These are phyloP conservation scores for Aplysina aerophoba DNA, from an alignment of 37 sponge, comb jelly and placozoan species.

Conservation along the genomic window DNA sequence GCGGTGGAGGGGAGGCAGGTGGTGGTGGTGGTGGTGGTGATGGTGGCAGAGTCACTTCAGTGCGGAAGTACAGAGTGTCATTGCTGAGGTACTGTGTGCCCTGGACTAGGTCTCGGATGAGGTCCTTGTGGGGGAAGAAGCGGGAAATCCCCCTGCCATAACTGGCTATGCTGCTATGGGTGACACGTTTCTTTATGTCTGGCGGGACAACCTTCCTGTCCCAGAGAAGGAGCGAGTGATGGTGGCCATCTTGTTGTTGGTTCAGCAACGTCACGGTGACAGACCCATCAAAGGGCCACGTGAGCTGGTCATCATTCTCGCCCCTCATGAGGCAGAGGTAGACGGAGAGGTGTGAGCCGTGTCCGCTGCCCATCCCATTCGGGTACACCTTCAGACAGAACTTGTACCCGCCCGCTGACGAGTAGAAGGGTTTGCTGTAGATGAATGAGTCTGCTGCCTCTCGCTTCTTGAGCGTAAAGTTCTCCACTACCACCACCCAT, in stretches of 20 bases:
- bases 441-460: not conserved
- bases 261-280: slow-evolving; percentile 7
- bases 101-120: not conserved
- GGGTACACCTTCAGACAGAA: slow-evolving; percentile 27
- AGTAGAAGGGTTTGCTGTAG: slow-evolving; percentile 9
- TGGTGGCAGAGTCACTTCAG: not conserved
- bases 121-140: slow-evolving; percentile 18
- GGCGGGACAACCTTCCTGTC: slow-evolving; percentile 1
- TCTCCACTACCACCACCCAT: slow-evolving; percentile 4
- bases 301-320: slow-evolving; percentile 24
- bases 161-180: slow-evolving; percentile 7
- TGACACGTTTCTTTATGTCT: slow-evolving; percentile 9
- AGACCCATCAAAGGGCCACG: slow-evolving; percentile 1
- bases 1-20: no score
- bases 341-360: not conserved
- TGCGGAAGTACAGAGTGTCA: not conserved
- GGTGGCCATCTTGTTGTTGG: slow-evolving; percentile 8
- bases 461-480: not conserved
- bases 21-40: no score
- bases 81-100: not conserved
- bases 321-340: slow-evolving; percentile 37
- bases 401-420: slow-evolving; percentile 11
- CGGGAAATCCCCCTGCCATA: slow-evolving; percentile 26
- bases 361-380: slow-evolving; percentile 13
- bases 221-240: not conserved